phyloP scores from a whole-genome alignment of 2,113 vertebrate genomes.

The Salvelinus alpinus region DNA sequence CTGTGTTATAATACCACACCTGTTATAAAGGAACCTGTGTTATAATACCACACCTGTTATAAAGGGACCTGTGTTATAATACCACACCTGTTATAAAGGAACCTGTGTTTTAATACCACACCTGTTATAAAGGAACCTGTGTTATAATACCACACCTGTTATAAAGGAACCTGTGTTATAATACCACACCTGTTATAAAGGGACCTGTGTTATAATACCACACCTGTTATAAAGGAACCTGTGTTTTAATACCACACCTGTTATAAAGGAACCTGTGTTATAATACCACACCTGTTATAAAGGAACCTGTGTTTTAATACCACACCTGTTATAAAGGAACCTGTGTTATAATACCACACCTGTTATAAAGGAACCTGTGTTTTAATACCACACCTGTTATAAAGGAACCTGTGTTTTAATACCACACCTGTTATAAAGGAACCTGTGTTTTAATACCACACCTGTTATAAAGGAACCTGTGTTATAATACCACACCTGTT shows the following conservation, averaged over 20 bases:
- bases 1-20: background rate
- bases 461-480: no score
- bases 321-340: background rate
- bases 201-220: background rate
- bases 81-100: background rate
- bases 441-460: background rate
- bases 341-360: background rate
- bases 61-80: background rate
- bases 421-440: background rate
- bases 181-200: background rate
- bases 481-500: no score
- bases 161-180: background rate
- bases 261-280: background rate
- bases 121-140: background rate
- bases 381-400: background rate
- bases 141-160: background rate
- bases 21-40: background rate
- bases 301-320: background rate
- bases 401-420: no score
- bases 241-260: background rate
- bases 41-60: background rate
- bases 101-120: background rate
- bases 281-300: background rate
- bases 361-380: background rate
- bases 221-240: no score